Evolutionary conservation across 2,888 invertebrate species (phyloP), one percentile per base, ranked within the genome.

Genomic region (Diabrotica balteata): DNA sequence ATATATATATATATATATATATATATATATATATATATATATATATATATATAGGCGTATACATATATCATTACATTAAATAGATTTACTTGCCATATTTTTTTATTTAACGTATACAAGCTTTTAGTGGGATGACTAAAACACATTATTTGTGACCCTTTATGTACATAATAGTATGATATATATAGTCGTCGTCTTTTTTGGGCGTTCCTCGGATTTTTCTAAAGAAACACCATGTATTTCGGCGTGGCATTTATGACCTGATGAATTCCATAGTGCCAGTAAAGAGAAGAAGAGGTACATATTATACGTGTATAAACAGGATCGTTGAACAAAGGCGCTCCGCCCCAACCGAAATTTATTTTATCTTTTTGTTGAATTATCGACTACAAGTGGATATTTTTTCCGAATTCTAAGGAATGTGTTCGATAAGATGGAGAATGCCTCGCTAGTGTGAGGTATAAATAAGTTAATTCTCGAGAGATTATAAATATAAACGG

Each of bases 211-310:
- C 22, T 43, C 60, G 45, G 43, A 61, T 60, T 55, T 64, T 60
- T 52, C 61, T 17, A 50, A n/a, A 49, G 52, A 49, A 46, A 68
- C 57, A 67, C 63, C 59, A 59, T 63, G 55, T 59, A 59, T 59
- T 63, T 63, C 63, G 63, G 63, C 57, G 59, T 59, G 59, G 63
- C 67, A 54, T 67, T 55, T 63, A 59, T 54, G 49, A 59, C 32
- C 63, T 54, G 45, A 67, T 55, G 59, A 63, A 63, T 63, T 59
- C 46, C 54, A 54, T 49, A 67, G 54, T 59, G 59, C 59, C 43
- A 55, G 59, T 51, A 55, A 55, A 47, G 59, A 53, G 43, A 45
- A 61, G 51, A 59, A 61, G 45, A 61, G 53, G 43, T 22, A 51
- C 44, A 53, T 46, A 44, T 51, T 52, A 52, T 61, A 52, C 46